Percentiles rank a stretch among this genome's conserved stretches.
These are phyloP conservation scores for Corydoras sp. DNA, from an alignment of 2,113 vertebrate species.

Conservation along the genomic window DNA sequence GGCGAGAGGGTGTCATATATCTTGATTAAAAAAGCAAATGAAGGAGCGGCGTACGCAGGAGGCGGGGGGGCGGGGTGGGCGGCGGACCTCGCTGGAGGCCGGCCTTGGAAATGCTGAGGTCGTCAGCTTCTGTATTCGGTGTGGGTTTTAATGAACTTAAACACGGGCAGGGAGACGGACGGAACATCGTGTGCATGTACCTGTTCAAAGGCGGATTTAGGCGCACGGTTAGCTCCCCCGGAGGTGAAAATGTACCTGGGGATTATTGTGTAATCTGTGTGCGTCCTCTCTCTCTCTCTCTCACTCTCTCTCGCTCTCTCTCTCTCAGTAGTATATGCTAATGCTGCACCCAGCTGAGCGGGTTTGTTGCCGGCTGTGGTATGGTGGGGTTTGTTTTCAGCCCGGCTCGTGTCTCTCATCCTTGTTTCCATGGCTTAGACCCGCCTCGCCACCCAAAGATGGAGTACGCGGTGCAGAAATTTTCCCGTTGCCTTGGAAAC, in stretches of 20 bases:
- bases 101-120: slow-evolving; percentile 36
- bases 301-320: not conserved
- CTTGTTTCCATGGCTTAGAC: slow-evolving; percentile 52
- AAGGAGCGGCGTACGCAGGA: slow-evolving; percentile 33
- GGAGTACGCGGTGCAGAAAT: slow-evolving; percentile 49
- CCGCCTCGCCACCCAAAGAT: slow-evolving; percentile 43
- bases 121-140: slow-evolving; percentile 39
- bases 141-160: slow-evolving; percentile 43
- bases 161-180: slow-evolving; percentile 33
- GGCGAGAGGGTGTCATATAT: slow-evolving; percentile 46
- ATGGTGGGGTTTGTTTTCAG: slow-evolving; percentile 48
- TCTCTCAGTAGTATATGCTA: slow-evolving; percentile 54
- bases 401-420: slow-evolving; percentile 40
- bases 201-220: slow-evolving; percentile 56
- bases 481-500: slow-evolving; percentile 59
- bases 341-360: slow-evolving; percentile 52
- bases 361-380: slow-evolving; percentile 58
- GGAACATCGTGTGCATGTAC: slow-evolving; percentile 38
- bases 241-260: slow-evolving; percentile 61
- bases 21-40: slow-evolving; percentile 57
- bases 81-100: slow-evolving; percentile 11
- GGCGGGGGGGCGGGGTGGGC: not conserved
- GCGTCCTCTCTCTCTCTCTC: slow-evolving; percentile 9
- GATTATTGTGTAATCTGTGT: slow-evolving; percentile 73
- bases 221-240: slow-evolving; percentile 55